Base-by-base conservation (phyloP, 2,797 vertebrate species). In the Molossus alvarezi region DNA sequence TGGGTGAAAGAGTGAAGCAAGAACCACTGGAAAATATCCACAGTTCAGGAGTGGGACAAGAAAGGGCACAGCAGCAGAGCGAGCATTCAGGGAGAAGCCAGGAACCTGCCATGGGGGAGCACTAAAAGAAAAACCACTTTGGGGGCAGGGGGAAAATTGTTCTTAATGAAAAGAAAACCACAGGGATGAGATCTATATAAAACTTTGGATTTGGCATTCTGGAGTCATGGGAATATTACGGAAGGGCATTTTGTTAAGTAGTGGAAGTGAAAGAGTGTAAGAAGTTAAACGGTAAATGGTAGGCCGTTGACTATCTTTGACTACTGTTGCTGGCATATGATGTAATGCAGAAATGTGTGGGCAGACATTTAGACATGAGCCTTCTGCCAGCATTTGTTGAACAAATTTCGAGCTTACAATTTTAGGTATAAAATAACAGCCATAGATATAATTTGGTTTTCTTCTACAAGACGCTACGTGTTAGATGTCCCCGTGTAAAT, bases 401-500 rank as follows among this genome's bases (percentile, higher is more conserved):
- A 41, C 37, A 69, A 91, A 55, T 84, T 89, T 65, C 29, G 33
- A 76, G 69, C 23, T 77, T 80, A 37, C 7, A 14, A 9, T 91
- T 80, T 92, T 88, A 71, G 62, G 45, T 76, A 55, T 88, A 76
- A 21, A 41, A 4, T 92, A 91, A 73, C 45, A 91, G 53, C 29
- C 58, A 57, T 45, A 55, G 18, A 69, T 81, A 88, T 21, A 27
- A 45, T 60, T 91, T 53, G 57, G 21, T 57, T 95, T 88, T 97
- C 58, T 93, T 79, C 58, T 91, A 14, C 5, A 65, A 91, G 72
- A 60, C 77, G 53, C 7, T 20, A 23, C 62, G 65, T 53, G 27
- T 83, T 87, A 91, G 51, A 27, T 85, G 95, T 93, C 65, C 58
- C 33, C 13, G 73, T 75, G 41, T 62, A 60, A 88, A 73, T 88